Evolutionary conservation across 2,113 vertebrate genomes (phyloP).

Genomic region (Sylvietta virens): DNA sequence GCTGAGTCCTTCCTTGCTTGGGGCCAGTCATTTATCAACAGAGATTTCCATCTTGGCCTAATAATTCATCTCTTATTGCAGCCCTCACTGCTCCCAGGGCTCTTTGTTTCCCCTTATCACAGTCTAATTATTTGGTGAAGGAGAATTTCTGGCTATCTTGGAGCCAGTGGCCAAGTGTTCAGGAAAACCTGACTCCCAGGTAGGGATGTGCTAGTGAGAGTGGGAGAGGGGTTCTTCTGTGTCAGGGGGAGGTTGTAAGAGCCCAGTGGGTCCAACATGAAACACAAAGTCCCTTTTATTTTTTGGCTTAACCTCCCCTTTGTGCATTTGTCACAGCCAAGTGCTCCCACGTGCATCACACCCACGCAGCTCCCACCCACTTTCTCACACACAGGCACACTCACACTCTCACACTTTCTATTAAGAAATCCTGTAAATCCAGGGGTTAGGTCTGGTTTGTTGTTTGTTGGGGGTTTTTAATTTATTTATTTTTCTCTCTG

Average conservation of each 20-base stretch:
- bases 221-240: neutral
- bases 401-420: neutral
- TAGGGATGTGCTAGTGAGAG: neutral
- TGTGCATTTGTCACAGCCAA: neutral
- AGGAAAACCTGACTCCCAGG: neutral
- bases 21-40: slow-evolving; percentile 53
- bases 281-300: neutral
- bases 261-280: neutral
- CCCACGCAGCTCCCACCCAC: neutral
- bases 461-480: too few relatives aligned
- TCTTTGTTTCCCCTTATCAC: slow-evolving; percentile 55
- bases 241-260: neutral
- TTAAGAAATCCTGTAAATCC: neutral
- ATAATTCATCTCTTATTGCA: slow-evolving; percentile 58
- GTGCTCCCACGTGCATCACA: neutral
- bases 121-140: slow-evolving; percentile 33
- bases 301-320: neutral
- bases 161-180: neutral
- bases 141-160: neutral
- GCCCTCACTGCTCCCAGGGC: neutral
- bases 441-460: neutral
- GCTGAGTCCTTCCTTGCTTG: slow-evolving; percentile 39
- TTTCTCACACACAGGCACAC: neutral
- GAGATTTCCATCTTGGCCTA: slow-evolving; percentile 62
- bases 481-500: neutral